Evolutionary conservation across 2,797 vertebrate genomes (phyloP), one percentile per base, ranked within the genome.

Genomic region (Xenops minutus): DNA sequence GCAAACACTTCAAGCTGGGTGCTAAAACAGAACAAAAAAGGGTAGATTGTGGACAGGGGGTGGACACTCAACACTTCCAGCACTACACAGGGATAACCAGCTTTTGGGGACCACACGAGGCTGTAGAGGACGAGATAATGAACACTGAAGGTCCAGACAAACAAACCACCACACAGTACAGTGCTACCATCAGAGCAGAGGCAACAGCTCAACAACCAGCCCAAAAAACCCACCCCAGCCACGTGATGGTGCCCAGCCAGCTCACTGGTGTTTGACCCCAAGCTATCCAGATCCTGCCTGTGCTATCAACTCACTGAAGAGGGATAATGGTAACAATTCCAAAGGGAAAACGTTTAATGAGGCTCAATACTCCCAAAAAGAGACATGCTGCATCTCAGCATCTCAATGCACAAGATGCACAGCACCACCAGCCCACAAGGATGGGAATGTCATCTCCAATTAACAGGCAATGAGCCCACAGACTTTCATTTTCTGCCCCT

Each of bases 301-400:
- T 0, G 0, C 14, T 43, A 51, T 4, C 75, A 64, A 10, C 3
- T 26, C 20, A 9, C 23, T 54, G 6, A 18, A 43, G 14, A 67
- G 9, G 61, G 44, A 19, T 26, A 18, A 9, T 8, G 80, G 30
- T 56, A 89, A 36, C 51, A 74, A 22, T 46, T 78, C 20, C 51
- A 48, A 62, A 82, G 56, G 37, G 26, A 44, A 76, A 49, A 69
- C 0, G 5, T 6, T 64, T 10, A 37, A 48, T 1, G 0, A 74
- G 66, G 32, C 55, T 32, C 23, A 21, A 21, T 1, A 10, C 39
- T 68, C 54, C 76, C 46, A 22, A 67, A 67, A 54, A 0, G 49
- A 66, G 61, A 39, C 37, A 49, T 0, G 0, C 8, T 9, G 81
- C 78, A 59, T 9, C 81, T 55, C 84, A 27, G 62, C 77, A 62